Evolutionary conservation across 2,113 vertebrate genomes (phyloP), one percentile per base, ranked within the genome.

Genomic region (Thoracochromis brauschi): DNA sequence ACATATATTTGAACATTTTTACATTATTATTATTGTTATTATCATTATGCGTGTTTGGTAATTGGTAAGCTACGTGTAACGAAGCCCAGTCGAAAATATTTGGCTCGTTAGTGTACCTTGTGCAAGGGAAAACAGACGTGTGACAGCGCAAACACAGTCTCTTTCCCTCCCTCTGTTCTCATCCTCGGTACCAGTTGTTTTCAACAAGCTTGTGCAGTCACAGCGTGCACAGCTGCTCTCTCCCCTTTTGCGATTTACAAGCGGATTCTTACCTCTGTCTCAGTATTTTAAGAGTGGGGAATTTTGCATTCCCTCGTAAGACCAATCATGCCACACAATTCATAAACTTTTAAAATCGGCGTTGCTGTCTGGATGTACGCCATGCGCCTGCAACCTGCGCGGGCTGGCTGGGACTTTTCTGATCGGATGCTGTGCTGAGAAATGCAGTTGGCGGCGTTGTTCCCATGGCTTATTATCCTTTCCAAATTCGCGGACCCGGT

Each of bases 401-500:
- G 21, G 63, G 21, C 40, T n/a, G 53, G 65, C 10, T 53, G 60
- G 24, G 40, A 75, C 42, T 21, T 9, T 33, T 54, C 55, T 17
- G 19, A 29, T 94, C 95, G 95, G 96, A 97, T 97, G 97, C 96
- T 96, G 97, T 92, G 97, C 98, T 99, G 98, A 98, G 97, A 98
- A 97, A 98, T 96, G 97, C 97, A 95, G 97, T 96, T 92, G 96
- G 97, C 94, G 93, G 97, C 92, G 96, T 96, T 95, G 95, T 96
- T 96, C 96, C 96, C 94, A 99, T 99, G 98, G 97, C 98, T 96
- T 98, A 98, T 95, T 97, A 98, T 94, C 97, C 98, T 85, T 98
- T 98, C 95, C 97, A 97, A 95, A 95, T 96, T 93, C 97, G 97
- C 79, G 96, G 97, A 92, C 96, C 97, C 65, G 97, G 96, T 87